Percentiles rank a stretch among this genome's conserved stretches.
Evolutionary conservation across 1,140 invertebrate genomes (phyloP).

Genomic region (Amyelois transitella): DNA sequence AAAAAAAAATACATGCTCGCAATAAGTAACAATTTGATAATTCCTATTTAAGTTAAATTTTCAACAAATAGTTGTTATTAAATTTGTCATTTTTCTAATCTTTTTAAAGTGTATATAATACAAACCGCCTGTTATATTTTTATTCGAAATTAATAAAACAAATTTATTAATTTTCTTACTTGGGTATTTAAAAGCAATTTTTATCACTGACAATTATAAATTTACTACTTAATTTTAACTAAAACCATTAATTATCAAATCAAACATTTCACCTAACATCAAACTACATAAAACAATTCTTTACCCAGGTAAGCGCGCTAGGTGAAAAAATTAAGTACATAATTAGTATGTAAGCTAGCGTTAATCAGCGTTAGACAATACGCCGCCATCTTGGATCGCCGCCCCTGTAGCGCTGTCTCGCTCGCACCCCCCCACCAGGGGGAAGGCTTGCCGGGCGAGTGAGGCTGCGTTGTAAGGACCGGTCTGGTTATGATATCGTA

Average conservation of each 20-base stretch:
- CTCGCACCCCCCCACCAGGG: conserved; percentile 13
- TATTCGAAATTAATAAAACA: too few species aligned
- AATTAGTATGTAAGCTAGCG: conserved; percentile 65
- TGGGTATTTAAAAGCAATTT: too few species aligned
- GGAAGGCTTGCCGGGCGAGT: conserved; percentile 32
- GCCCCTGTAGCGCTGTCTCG: conserved; percentile 14
- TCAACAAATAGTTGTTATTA: too few species aligned
- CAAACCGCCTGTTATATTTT: too few species aligned
- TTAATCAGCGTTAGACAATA: conserved; percentile 63
- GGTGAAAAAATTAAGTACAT: conserved; percentile 39
- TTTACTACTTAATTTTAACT: too few species aligned
- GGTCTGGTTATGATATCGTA: not conserved
- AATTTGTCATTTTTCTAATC: too few species aligned
- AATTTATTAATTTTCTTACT: too few species aligned
- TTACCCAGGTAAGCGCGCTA: not conserved
- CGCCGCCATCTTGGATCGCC: conserved; percentile 58
- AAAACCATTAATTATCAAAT: not conserved
- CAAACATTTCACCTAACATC: conserved; percentile 5
- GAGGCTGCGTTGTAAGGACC: conserved; percentile 22
- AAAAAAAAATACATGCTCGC: too few species aligned
- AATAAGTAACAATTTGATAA: too few species aligned
- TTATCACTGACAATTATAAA: too few species aligned
- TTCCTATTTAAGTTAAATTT: too few species aligned
- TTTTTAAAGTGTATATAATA: too few species aligned
- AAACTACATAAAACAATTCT: not conserved